Conservation (phyloP, 2,888 invertebrate species). For the Sphaerophoria rueppellii region DNA sequence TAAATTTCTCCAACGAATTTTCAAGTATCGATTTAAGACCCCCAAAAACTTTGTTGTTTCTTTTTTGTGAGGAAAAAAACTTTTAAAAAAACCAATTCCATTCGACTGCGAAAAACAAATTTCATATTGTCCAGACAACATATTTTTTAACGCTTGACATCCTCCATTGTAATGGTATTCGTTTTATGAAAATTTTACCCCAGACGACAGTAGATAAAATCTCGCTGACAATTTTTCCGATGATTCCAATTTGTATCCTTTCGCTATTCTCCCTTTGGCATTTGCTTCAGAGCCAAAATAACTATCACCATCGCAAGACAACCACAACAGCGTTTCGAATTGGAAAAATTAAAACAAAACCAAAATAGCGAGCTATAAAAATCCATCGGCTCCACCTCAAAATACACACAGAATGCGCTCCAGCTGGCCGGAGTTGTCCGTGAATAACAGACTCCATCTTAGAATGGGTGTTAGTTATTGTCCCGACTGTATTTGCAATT, state of each 20-base stretch:
- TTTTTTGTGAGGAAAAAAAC: not conserved
- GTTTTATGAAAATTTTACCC: not conserved
- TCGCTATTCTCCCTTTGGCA: not conserved
- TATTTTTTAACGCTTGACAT: slow-evolving; percentile 33
- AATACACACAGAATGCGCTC: not conserved
- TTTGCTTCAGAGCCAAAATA: slow-evolving; percentile 5
- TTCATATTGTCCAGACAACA: slow-evolving; percentile 34
- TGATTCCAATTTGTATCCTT: slow-evolving; percentile 46
- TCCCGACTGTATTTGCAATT: slow-evolving; percentile 65
- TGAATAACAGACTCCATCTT: slow-evolving; percentile 61
- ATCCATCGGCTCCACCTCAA: slow-evolving; percentile 1
- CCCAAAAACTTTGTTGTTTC: not conserved
- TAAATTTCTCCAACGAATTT: too few species aligned
- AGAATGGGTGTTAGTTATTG: slow-evolving; percentile 67
- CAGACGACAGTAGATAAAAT: slow-evolving; percentile 48
- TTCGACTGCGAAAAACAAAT: not conserved
- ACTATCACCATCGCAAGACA: not conserved
- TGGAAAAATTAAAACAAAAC: not conserved
- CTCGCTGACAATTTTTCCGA: slow-evolving; percentile 56
- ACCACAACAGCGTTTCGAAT: not conserved
- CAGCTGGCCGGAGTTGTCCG: slow-evolving; percentile 24
- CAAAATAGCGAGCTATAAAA: not conserved
- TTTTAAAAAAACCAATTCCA: slow-evolving; percentile 4
- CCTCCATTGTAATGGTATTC: slow-evolving; percentile 9
- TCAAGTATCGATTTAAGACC: too few species aligned